phyloP scores from a whole-genome alignment of 2,888 invertebrate species.

The Drosophila ezoana region DNA sequence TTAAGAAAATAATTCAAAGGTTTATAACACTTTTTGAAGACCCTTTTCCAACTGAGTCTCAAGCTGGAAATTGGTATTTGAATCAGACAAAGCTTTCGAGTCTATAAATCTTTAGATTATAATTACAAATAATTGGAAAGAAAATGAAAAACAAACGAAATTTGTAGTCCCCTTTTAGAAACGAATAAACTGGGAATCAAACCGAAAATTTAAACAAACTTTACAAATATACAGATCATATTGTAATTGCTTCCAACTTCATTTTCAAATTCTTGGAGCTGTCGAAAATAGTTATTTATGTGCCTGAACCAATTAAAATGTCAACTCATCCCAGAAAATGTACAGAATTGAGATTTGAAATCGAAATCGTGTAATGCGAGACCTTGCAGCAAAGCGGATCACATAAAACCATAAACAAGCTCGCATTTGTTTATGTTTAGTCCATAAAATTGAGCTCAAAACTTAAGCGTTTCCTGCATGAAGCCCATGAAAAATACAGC shows the following conservation, averaged over 20 bases:
- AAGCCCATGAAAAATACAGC: background rate
- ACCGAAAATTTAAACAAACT: too few species aligned
- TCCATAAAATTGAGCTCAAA: constrained; percentile 56
- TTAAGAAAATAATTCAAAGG: background rate
- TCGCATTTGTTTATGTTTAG: constrained; percentile 59
- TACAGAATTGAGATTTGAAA: constrained; percentile 28
- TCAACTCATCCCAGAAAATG: constrained; percentile 42
- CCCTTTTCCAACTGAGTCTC: too few species aligned
- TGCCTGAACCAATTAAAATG: constrained; percentile 61
- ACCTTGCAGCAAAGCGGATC: constrained; percentile 35
- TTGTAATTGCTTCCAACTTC: constrained; percentile 14
- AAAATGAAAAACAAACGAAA: background rate
- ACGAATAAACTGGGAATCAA: background rate
- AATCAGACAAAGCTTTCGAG: too few species aligned
- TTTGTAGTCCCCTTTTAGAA: background rate
- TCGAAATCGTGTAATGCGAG: constrained; percentile 64
- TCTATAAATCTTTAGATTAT: background rate
- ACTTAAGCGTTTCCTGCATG: constrained; percentile 58
- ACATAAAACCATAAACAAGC: constrained; percentile 55
- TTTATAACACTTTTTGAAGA: background rate
- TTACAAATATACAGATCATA: constrained; percentile 15
- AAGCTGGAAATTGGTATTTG: too few species aligned
- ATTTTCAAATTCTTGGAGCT: constrained; percentile 30
- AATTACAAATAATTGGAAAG: background rate
- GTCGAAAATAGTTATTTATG: constrained; percentile 62